Evolutionary conservation across 2,888 invertebrate genomes (phyloP), one percentile per base, ranked within the genome.

Genomic region (Apotomis capreana): DNA sequence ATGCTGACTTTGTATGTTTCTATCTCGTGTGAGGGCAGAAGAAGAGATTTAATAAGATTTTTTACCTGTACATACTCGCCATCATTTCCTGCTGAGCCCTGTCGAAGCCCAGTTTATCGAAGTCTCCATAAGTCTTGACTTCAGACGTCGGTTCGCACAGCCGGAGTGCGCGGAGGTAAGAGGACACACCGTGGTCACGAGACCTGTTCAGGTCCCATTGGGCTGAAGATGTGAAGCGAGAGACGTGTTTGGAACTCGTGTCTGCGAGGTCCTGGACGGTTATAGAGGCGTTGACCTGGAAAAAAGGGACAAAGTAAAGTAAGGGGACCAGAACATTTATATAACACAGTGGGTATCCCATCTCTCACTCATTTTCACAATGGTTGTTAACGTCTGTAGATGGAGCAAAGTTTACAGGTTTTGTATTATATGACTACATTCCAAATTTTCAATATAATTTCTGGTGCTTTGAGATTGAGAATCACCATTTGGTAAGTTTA

Each of bases 141-240:
- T 81, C 83, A 1, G 91, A 84, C 81, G 95, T 93, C 0, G 92
- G 91, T 49, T 94, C 93, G 80, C 97, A 98, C 70, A 96, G 90
- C 61, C 95, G 94, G 54, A 97, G 81, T 68, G 95, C 96, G 15
- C 95, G 91, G 0, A 95, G 86, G 83, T 98, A 98, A 0, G 96
- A 94, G 0, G 97, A 94, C 3, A 97, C 91, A 0, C 97, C 98
- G 79, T 98, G 97, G 85, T 98, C 98, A 40, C 98, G 94, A 0
- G 95, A 86, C 36, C 94, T 90, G 77, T 91, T 89, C 78, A 94
- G 89, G 72, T 93, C 93, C 84, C 93, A 92, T 67, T 89, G 89
- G 1, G 87, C 85, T n/a, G 94, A 89, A 4, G 86, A 88, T 0
- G 93, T 85, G 83, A 95, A 94, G 69, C 94, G 90, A 61, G 95